Evolutionary conservation across 2,888 invertebrate species (phyloP).

Genomic region (Lamellibrachia satsuma): DNA sequence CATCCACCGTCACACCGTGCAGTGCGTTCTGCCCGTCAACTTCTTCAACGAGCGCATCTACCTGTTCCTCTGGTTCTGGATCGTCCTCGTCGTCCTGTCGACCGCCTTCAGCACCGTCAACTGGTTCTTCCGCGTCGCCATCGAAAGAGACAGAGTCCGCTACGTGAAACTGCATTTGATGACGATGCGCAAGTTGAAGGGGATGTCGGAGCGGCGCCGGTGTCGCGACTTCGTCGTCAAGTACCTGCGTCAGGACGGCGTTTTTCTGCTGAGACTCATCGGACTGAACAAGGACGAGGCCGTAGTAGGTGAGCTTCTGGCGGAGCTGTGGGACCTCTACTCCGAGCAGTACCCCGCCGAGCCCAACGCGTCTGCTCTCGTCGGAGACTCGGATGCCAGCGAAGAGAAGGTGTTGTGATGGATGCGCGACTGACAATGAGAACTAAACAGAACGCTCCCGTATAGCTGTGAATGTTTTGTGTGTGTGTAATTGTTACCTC

Average conservation of each 20-base stretch:
- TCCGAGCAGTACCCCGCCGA: slow-evolving; percentile 80
- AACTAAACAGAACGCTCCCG: background rate
- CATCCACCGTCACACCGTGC: slow-evolving; percentile 24
- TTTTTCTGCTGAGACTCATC: slow-evolving; percentile 22
- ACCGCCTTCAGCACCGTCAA: background rate
- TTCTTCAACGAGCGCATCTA: slow-evolving; percentile 28
- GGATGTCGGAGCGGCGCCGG: background rate
- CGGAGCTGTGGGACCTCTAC: slow-evolving; percentile 55
- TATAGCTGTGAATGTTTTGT: background rate
- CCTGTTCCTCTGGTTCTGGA: slow-evolving; percentile 27
- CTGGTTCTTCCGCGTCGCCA: slow-evolving; percentile 20
- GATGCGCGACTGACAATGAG: background rate
- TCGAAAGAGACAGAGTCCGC: background rate
- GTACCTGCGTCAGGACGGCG: slow-evolving; percentile 26
- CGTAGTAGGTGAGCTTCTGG: slow-evolving; percentile 14
- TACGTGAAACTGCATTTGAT: slow-evolving; percentile 20
- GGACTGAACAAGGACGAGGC: slow-evolving; percentile 25
- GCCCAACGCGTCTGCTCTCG: slow-evolving; percentile 72
- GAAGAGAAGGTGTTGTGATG: background rate
- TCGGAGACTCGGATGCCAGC: background rate
- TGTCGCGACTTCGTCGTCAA: background rate
- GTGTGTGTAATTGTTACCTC: background rate
- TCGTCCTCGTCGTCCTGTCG: background rate
- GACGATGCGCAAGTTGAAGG: slow-evolving; percentile 19
- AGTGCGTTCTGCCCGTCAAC: slow-evolving; percentile 24